Base-by-base conservation (phyloP, 2,888 invertebrate species). In the Pyralis farinalis region DNA sequence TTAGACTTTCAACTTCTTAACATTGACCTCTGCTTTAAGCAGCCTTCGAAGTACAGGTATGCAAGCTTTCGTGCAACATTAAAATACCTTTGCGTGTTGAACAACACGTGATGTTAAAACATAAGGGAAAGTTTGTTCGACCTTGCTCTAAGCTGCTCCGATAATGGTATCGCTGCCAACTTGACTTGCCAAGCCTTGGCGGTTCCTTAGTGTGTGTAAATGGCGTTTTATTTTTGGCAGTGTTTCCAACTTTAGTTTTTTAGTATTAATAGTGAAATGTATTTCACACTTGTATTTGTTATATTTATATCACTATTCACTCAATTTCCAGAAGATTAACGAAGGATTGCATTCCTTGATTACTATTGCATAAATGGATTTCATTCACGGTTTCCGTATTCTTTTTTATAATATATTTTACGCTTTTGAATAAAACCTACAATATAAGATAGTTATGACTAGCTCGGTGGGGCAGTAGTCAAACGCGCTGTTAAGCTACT, bases 41-140 rank as follows among this genome's bases (percentile, higher is more conserved):
- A 5, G 21, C 25, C 28, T 28, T 16, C 12, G 1, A 12, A 7
- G 28, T 16, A 28, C 9, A 28, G 22, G 32, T 37, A 32, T 38
- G 10, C 10, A 25, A 16, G 16, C 31, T 10, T 30, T 31, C 37
- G 38, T 38, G 38, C 27, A 16, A 31, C 25, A 37, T 32, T 31
- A 37, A 37, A 37, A 37, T 28, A 27, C 32, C 38, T 32, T 37
- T 9, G 38, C 38, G 38, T 38, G 38, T 38, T 3, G 7, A 16
- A 16, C 16, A 16, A 33, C 37, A 38, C 33, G 38, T 33, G 8
- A 38, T 12, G 39, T 37, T 20, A 38, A n/a, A n/a, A 34, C 45
- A 37, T 41, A 53, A 65, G 63, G 69, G 60, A 67, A 76, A 76
- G 73, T 70, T 65, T 49, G 51, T 51, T 44, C 52, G 66, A 62